These are phyloP conservation scores for Yponomeuta malinellus DNA, from an alignment of 2,888 invertebrate genomes.

Conservation along the genomic window DNA sequence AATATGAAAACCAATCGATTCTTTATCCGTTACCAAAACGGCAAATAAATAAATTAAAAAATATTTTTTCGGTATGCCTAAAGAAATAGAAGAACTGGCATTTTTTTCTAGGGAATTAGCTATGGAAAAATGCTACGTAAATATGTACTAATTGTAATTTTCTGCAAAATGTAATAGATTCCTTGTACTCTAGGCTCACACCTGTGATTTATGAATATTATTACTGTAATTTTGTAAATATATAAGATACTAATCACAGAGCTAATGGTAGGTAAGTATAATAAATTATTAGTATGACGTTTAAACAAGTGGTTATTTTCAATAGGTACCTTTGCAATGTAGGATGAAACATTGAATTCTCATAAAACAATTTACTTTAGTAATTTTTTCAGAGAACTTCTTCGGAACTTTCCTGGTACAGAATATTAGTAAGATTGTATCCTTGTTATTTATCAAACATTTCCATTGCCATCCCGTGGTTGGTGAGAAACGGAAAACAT, in stretches of 20 bases:
- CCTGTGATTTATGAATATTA: slow-evolving; percentile 5
- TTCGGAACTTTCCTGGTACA: too few relatives aligned
- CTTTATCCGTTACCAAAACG: too few relatives aligned
- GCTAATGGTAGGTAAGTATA: background rate
- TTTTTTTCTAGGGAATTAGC: background rate
- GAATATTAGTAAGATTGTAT: too few relatives aligned
- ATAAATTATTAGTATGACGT: background rate
- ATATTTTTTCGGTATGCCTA: background rate
- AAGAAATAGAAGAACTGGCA: background rate
- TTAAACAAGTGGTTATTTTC: background rate
- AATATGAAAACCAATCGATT: too few relatives aligned
- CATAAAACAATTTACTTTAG: background rate
- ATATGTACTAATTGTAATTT: background rate
- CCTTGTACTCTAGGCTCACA: background rate
- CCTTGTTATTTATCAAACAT: too few relatives aligned
- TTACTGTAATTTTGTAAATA: background rate
- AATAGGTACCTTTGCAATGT: background rate
- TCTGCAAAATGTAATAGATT: slow-evolving; percentile 4
- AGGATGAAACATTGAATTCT: background rate
- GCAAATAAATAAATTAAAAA: too few relatives aligned
- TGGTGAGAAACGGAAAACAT: too few relatives aligned
- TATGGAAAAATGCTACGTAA: background rate
- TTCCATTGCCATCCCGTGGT: too few relatives aligned
- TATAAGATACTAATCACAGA: background rate
- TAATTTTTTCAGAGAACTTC: background rate